phyloP scores from a whole-genome alignment of 2,113 vertebrate genomes.

The Xenotilapia caudafasciata region DNA sequence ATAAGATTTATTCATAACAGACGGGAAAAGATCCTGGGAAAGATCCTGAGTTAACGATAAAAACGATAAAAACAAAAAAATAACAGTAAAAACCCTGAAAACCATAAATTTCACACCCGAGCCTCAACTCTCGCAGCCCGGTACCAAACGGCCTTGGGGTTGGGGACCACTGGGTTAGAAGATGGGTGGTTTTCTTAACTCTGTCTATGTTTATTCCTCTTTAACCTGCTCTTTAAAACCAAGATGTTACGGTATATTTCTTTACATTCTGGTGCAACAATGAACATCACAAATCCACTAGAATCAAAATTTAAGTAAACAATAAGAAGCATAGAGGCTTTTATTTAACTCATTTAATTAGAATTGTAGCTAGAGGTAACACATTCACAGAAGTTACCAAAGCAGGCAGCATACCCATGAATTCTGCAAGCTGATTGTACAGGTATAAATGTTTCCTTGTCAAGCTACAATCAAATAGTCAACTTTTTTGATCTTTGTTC shows the following conservation, averaged over 20 bases:
- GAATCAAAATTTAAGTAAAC: not conserved
- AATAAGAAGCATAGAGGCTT: not conserved
- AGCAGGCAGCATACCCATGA: not conserved
- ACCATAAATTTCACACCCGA: not conserved
- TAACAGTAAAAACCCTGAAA: not conserved
- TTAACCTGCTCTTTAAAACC: not conserved
- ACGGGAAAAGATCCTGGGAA: not conserved
- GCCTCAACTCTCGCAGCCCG: accelerated
- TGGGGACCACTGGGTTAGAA: not conserved
- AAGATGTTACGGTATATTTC: not conserved
- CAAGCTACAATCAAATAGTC: not conserved
- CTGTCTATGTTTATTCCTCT: not conserved
- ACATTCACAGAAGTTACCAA: not conserved
- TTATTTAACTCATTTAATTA: not conserved
- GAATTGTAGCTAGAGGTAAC: not conserved
- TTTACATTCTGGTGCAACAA: not conserved
- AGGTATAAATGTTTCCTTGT: not conserved
- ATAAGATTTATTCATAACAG: not conserved
- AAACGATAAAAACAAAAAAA: accelerated
- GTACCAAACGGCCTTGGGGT: not conserved
- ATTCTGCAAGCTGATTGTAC: not conserved
- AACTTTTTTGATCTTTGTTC: not conserved
- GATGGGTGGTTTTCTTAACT: not conserved
- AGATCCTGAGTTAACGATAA: not conserved
- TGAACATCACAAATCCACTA: not conserved